Percentiles rank a stretch among this genome's conserved stretches.
Conservation (phyloP, 2,888 invertebrate genomes). For the Epicampocera succincta region DNA sequence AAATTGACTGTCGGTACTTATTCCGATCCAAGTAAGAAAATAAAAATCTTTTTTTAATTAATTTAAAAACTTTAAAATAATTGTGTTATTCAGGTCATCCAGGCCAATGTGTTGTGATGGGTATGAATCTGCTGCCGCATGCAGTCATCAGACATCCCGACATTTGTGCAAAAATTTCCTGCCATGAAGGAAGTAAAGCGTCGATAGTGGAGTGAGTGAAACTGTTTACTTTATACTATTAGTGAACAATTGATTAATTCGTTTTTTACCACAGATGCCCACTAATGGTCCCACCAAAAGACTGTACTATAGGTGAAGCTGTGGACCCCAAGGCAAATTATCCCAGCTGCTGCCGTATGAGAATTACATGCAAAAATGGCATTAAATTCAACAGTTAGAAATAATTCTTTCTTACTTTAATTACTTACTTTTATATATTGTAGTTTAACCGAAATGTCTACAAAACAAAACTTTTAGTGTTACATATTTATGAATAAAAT, state of each 20-base stretch:
- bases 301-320: slow-evolving; percentile 26
- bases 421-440: neutral
- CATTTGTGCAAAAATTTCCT: slow-evolving; percentile 44
- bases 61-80: neutral
- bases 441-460: neutral
- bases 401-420: neutral
- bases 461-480: slow-evolving; percentile 1
- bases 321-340: slow-evolving; percentile 40
- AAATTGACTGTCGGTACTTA: slow-evolving; percentile 15
- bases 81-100: slow-evolving; percentile 23
- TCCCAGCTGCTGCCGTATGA: slow-evolving; percentile 54
- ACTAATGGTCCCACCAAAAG: slow-evolving; percentile 28
- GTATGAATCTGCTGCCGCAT: slow-evolving; percentile 20
- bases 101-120: slow-evolving; percentile 37
- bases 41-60: neutral
- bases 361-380: slow-evolving; percentile 49
- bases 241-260: neutral
- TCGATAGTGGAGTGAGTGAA: slow-evolving; percentile 47
- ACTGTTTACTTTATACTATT: neutral
- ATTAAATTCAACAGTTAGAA: slow-evolving; percentile 42
- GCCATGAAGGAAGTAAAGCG: slow-evolving; percentile 43
- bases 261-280: slow-evolving; percentile 26
- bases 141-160: slow-evolving; percentile 34
- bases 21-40: slow-evolving; percentile 46
- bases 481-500: slow-evolving; percentile 5